phyloP scores from a whole-genome alignment of 1,140 invertebrate genomes.

The Coenobita brevimanus region DNA sequence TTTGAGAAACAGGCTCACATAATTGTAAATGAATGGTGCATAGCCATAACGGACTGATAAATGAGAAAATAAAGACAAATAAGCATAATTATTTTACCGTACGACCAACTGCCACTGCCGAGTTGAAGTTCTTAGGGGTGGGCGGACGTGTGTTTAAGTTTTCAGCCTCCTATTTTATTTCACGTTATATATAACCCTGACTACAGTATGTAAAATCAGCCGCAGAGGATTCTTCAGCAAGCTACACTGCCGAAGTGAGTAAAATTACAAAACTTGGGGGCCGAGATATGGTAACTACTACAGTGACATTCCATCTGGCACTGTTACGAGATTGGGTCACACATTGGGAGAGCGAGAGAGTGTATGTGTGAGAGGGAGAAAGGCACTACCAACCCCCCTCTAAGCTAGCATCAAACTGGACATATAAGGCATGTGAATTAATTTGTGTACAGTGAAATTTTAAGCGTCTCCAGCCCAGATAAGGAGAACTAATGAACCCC shows the following conservation, averaged over 20 bases:
- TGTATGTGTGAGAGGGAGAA: not conserved
- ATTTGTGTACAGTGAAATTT: not conserved
- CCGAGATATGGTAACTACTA: not conserved
- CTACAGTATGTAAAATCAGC: constrained; percentile 31
- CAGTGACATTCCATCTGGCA: constrained; percentile 18
- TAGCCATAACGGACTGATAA: no score
- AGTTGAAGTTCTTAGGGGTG: constrained; percentile 43
- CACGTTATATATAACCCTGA: not conserved
- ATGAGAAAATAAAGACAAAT: no score
- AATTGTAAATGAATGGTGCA: no score
- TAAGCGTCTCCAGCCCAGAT: not conserved
- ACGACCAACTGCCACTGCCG: constrained; percentile 4
- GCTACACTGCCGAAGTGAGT: constrained; percentile 26
- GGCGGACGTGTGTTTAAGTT: constrained; percentile 41
- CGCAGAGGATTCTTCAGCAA: constrained; percentile 25
- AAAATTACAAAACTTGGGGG: not conserved
- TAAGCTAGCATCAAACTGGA: not conserved
- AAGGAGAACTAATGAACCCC: constrained; percentile 10
- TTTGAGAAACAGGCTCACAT: no score
- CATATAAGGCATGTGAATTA: constrained; percentile 35
- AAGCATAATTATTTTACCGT: not conserved
- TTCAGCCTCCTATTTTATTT: constrained; percentile 22
- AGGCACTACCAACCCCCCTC: not conserved
- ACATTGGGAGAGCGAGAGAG: not conserved
- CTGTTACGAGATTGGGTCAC: not conserved